A percentile compares a stretch with the other conserved stretches of the same genome.
Conservation (phyloP, 2,888 invertebrate species). For the Athalia circularis region DNA sequence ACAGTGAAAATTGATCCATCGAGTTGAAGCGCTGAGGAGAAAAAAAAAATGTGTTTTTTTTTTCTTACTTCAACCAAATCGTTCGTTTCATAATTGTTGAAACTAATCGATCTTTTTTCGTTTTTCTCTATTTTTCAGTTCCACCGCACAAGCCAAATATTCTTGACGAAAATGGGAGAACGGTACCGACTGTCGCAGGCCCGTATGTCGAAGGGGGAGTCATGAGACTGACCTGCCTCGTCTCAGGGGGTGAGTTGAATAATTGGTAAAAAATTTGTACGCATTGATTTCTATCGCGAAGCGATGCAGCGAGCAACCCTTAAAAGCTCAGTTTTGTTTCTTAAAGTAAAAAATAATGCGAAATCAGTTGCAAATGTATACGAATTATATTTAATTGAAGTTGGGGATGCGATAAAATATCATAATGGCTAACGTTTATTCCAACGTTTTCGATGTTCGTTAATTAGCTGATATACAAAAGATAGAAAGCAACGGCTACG, state of each 20-base stretch:
- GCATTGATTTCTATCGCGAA: background rate
- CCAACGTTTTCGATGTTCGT: background rate
- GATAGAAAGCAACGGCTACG: no score
- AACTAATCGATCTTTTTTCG: slow-evolving; percentile 12
- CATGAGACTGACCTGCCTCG: slow-evolving; percentile 84
- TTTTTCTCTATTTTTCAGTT: slow-evolving; percentile 76
- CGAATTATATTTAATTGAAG: no score
- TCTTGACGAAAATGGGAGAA: slow-evolving; percentile 81
- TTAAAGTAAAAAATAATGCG: no score
- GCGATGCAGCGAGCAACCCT: background rate
- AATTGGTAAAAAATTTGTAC: background rate
- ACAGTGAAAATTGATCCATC: no score
- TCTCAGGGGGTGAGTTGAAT: slow-evolving; percentile 83
- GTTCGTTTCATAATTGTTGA: background rate
- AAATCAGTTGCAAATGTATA: no score
- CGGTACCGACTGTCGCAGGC: slow-evolving; percentile 80
- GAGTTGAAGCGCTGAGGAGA: no score
- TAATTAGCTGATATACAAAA: background rate
- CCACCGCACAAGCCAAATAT: slow-evolving; percentile 85
- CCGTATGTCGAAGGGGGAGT: slow-evolving; percentile 85
- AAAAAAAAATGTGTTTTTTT: no score
- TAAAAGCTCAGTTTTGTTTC: no score
- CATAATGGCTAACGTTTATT: no score
- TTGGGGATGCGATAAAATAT: no score
- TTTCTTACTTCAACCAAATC: no score